Evolutionary conservation across 2,113 vertebrate genomes (phyloP).

Genomic region (Istiophorus platypterus): DNA sequence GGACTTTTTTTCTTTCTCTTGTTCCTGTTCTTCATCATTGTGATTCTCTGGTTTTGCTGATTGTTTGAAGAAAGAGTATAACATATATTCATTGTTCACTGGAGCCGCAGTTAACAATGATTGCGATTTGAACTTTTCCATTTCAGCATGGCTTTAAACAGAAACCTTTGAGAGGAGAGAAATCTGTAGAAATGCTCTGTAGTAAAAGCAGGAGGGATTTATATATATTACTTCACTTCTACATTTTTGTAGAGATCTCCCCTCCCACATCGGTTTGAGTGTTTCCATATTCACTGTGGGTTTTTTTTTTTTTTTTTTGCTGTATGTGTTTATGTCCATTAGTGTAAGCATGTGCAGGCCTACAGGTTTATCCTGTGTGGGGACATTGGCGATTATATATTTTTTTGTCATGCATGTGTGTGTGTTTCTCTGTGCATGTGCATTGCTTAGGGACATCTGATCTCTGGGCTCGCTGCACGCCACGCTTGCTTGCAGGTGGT

Average conservation of each 20-base stretch:
- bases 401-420: slow-evolving; percentile 34
- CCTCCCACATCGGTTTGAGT: slow-evolving; percentile 36
- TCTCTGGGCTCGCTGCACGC: slow-evolving; percentile 79
- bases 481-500: slow-evolving; percentile 92
- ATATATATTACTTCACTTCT: slow-evolving; percentile 1
- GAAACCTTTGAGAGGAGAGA: slow-evolving; percentile 11
- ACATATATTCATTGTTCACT: neutral
- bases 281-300: slow-evolving; percentile 58
- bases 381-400: slow-evolving; percentile 32
- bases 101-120: neutral
- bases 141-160: neutral
- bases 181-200: slow-evolving; percentile 14
- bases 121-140: slow-evolving; percentile 13
- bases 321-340: slow-evolving; percentile 64
- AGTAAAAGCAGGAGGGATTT: slow-evolving; percentile 9
- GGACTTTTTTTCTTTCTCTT: slow-evolving; percentile 22
- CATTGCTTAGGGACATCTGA: slow-evolving; percentile 78
- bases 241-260: slow-evolving; percentile 15
- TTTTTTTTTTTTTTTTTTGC: slow-evolving; percentile 41
- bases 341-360: slow-evolving; percentile 64
- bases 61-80: slow-evolving; percentile 6
- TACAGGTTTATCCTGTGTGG: slow-evolving; percentile 34
- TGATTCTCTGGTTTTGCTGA: slow-evolving; percentile 39
- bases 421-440: slow-evolving; percentile 78
- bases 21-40: slow-evolving; percentile 26